A percentile compares a stretch with the other conserved stretches of the same genome.
Evolutionary conservation across 1,140 invertebrate species (phyloP).

Genomic region (Drosophila nigrodunni): DNA sequence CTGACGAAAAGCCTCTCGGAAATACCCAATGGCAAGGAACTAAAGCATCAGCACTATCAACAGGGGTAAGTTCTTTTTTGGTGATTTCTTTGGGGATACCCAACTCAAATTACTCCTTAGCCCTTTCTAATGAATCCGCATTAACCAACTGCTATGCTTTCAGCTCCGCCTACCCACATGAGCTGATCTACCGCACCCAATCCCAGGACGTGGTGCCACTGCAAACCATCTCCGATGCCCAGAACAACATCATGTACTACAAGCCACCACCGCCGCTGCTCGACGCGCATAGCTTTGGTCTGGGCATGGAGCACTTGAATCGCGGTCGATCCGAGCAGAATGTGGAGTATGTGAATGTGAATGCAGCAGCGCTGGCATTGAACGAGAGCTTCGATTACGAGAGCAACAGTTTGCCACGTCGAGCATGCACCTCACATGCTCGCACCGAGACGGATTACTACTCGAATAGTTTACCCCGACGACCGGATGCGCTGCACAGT

Average conservation of each 20-base stretch:
- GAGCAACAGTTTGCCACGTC: conserved; percentile 77
- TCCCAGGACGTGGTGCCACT: conserved; percentile 88
- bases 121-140: not conserved
- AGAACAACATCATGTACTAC: conserved; percentile 81
- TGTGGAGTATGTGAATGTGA: conserved; percentile 69
- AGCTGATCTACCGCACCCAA: conserved; percentile 91
- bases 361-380: conserved; percentile 65
- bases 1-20: conserved; percentile 94
- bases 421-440: conserved; percentile 72
- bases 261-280: conserved; percentile 74
- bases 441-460: conserved; percentile 73
- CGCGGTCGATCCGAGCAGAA: conserved; percentile 54
- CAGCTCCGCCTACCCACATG: conserved; percentile 86
- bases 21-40: conserved; percentile 85
- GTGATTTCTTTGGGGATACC: too few relatives aligned
- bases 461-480: conserved; percentile 76
- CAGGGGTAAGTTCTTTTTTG: conserved; percentile 33
- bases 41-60: conserved; percentile 53
- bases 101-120: too few relatives aligned
- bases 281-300: conserved; percentile 61
- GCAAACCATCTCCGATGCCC: conserved; percentile 68
- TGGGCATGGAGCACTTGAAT: conserved; percentile 70
- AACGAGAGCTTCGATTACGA: conserved; percentile 81
- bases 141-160: not conserved
- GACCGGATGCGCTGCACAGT: conserved; percentile 55